Conservation (phyloP, 2,888 invertebrate genomes). For the Machimus atricapillus region DNA sequence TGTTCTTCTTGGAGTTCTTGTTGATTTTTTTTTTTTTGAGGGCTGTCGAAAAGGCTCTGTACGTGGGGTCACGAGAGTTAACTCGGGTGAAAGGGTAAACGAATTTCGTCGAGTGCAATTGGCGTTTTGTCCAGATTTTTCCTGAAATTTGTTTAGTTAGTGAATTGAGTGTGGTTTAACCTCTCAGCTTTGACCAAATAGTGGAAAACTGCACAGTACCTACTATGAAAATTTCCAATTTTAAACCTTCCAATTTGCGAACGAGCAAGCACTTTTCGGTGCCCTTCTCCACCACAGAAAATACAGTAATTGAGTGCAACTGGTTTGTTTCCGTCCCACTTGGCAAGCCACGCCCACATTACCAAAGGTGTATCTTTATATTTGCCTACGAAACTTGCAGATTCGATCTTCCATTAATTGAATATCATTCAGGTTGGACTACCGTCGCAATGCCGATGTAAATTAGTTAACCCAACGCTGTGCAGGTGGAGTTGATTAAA, state of each 20-base stretch:
- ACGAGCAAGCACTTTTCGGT: background rate
- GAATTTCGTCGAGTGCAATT: background rate
- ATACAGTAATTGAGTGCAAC: background rate
- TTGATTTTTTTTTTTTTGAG: background rate
- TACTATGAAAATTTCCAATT: background rate
- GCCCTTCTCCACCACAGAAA: background rate
- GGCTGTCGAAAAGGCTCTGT: background rate
- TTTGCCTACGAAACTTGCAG: background rate
- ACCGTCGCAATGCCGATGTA: background rate
- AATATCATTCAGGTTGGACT: background rate
- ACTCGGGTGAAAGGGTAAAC: background rate
- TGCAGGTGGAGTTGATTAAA: background rate
- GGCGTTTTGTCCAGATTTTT: background rate
- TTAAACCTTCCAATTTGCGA: background rate
- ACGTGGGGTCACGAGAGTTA: background rate
- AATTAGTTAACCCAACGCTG: background rate
- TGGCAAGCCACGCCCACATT: background rate
- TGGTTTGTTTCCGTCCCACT: background rate
- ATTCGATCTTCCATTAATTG: background rate
- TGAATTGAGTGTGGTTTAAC: background rate
- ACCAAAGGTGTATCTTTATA: background rate
- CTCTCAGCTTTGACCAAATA: background rate
- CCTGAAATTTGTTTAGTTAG: background rate
- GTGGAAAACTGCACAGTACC: background rate
- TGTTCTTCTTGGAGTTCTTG: background rate